These are phyloP conservation scores for Hydrotaea cyrtoneurina DNA, from an alignment of 2,888 invertebrate genomes.

Conservation along the genomic window DNA sequence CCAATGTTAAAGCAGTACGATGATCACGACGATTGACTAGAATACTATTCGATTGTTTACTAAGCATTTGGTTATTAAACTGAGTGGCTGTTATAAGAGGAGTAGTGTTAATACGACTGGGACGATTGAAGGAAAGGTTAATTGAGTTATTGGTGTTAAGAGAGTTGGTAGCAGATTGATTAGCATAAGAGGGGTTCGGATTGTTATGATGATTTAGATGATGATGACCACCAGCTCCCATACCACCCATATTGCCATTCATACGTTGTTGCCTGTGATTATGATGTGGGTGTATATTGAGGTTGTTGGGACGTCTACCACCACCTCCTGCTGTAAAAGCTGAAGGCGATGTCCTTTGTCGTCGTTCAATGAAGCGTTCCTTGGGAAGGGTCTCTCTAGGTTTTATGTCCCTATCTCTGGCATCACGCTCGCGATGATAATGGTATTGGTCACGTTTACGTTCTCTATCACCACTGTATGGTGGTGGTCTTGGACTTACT, in stretches of 20 bases:
- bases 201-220: slow-evolving; percentile 60
- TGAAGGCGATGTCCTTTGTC: slow-evolving; percentile 51
- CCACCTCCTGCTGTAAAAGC: slow-evolving; percentile 46
- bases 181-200: slow-evolving; percentile 44
- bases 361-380: slow-evolving; percentile 59
- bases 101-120: slow-evolving; percentile 75
- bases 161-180: slow-evolving; percentile 54
- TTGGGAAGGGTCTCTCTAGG: slow-evolving; percentile 45
- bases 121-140: slow-evolving; percentile 73
- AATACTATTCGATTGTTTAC: slow-evolving; percentile 72
- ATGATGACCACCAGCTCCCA: slow-evolving; percentile 60
- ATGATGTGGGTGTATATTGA: slow-evolving; percentile 39
- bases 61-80: slow-evolving; percentile 73
- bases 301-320: slow-evolving; percentile 47
- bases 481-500: slow-evolving; percentile 64
- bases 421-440: slow-evolving; percentile 57
- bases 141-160: slow-evolving; percentile 69
- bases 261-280: slow-evolving; percentile 60
- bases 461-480: slow-evolving; percentile 47
- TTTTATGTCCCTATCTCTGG: slow-evolving; percentile 49
- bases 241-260: slow-evolving; percentile 53
- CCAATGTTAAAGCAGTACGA: slow-evolving; percentile 67
- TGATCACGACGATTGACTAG: slow-evolving; percentile 73
- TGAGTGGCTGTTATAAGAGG: slow-evolving; percentile 75
- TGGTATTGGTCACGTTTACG: slow-evolving; percentile 61